Evolutionary conservation across 2,888 invertebrate genomes (phyloP), one percentile per base, ranked within the genome.

Genomic region (Acleris literana): DNA sequence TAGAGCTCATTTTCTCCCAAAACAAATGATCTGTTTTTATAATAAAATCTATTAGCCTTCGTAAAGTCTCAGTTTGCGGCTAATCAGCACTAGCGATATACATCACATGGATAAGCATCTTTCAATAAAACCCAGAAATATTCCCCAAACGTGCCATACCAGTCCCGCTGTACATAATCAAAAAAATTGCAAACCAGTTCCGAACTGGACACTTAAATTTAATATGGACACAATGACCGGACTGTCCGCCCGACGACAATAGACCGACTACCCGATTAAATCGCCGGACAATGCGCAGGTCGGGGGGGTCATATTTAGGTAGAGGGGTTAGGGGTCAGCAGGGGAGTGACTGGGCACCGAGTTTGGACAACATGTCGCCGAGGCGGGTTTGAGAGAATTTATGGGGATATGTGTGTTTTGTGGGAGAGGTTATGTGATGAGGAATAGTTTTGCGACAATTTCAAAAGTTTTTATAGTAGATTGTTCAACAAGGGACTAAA

Each of bases 291-390:
- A 92, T 88, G 86, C 81, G 84, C 84, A 77, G 77, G 86, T 85
- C 82, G 85, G 82, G 79, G 74, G 86, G 92, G 92, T 92, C 90
- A 92, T 90, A 91, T 92, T 92, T 92, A 88, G 92, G 91, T 87
- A 90, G 83, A 85, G 68, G 85, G 91, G 89, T 91, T 82, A 91
- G 80, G 88, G 91, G 90, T 90, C 89, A 90, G 90, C 71, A 75
- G 80, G 90, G 92, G 92, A 90, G 92, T 92, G 92, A 89, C 88
- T 68, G 83, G 81, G 84, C 77, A 73, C 69, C 69, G 68, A 79
- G 87, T 88, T 88, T 84, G 77, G 83, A 78, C 78, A 92, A 91
- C 91, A 90, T 87, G 85, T 87, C 88, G 83, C 72, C 83, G 79
- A 25, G 76, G 77, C 74, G 78, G 83, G 79, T 76, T 78, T 62